Evolutionary conservation across 1,140 invertebrate species (phyloP).

Genomic region (Hyles vespertilio): DNA sequence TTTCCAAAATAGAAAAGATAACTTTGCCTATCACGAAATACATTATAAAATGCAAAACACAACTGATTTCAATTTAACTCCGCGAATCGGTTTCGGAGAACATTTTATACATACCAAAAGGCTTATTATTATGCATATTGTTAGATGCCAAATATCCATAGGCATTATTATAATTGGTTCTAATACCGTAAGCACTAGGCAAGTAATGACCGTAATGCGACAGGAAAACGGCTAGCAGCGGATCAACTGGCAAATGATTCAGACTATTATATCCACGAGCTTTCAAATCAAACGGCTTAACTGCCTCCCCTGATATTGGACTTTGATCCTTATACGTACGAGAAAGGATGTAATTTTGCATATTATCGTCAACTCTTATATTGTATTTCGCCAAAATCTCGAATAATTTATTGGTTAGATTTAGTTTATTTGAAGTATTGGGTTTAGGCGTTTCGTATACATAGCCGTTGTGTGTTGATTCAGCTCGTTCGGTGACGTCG

Average conservation of each 20-base stretch:
- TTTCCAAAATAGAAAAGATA: no score
- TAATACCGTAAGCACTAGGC: slow-evolving; percentile 48
- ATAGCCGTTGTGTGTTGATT: slow-evolving; percentile 9
- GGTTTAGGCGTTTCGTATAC: background rate
- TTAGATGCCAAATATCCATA: slow-evolving; percentile 78
- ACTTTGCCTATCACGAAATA: no score
- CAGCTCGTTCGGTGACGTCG: slow-evolving; percentile 20
- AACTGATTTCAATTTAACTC: slow-evolving; percentile 15
- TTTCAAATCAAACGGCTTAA: background rate
- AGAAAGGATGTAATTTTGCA: slow-evolving; percentile 49
- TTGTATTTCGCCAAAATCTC: slow-evolving; percentile 49
- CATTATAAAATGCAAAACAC: background rate
- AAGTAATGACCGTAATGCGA: slow-evolving; percentile 79
- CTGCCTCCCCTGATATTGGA: slow-evolving; percentile 12
- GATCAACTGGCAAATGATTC: slow-evolving; percentile 76
- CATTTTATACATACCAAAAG: slow-evolving; percentile 78
- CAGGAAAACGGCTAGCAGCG: slow-evolving; percentile 76
- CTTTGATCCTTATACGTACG: slow-evolving; percentile 26
- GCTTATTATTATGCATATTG: slow-evolving; percentile 80
- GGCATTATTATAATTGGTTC: slow-evolving; percentile 66
- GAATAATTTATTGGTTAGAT: slow-evolving; percentile 36
- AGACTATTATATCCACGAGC: slow-evolving; percentile 66
- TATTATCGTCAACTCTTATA: slow-evolving; percentile 39
- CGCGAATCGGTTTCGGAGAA: slow-evolving; percentile 57
- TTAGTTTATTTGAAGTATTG: slow-evolving; percentile 11